Percentiles rank a stretch among this genome's conserved stretches.
Evolutionary conservation across 2,113 vertebrate species (phyloP).

Genomic region (Myrmophylax atrothorax): DNA sequence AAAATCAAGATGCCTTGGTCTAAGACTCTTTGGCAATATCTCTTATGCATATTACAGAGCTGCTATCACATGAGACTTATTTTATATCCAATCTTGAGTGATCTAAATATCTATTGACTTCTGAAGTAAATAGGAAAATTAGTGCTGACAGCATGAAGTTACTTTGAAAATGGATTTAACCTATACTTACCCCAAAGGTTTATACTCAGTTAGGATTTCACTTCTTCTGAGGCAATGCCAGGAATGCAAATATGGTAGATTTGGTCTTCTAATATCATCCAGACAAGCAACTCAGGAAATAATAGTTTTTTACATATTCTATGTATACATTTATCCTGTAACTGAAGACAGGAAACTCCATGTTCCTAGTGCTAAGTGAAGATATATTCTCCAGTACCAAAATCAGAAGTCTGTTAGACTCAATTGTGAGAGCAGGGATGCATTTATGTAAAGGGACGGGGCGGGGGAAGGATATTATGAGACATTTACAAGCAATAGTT

Average conservation of each 20-base stretch:
- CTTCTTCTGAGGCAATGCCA: neutral
- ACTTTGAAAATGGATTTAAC: slow-evolving; percentile 33
- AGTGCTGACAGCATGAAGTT: neutral
- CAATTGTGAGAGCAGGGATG: neutral
- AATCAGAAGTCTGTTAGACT: neutral
- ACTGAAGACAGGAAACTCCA: neutral
- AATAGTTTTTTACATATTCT: neutral
- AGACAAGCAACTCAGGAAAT: neutral
- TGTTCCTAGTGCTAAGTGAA: neutral
- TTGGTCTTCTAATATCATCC: neutral
- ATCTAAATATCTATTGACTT: slow-evolving; percentile 2
- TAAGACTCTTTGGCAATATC: neutral
- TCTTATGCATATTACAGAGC: neutral
- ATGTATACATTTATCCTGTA: neutral
- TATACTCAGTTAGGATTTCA: neutral
- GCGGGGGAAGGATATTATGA: neutral
- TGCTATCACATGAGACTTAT: neutral
- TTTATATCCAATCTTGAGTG: neutral
- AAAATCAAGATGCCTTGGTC: neutral
- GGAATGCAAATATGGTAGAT: neutral
- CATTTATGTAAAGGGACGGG: neutral
- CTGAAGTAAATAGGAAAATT: neutral
- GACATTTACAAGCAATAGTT: neutral
- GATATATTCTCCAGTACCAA: neutral
- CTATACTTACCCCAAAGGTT: neutral